Evolutionary conservation across 2,113 vertebrate genomes (phyloP).

Genomic region (Thryonomys swinderianus): DNA sequence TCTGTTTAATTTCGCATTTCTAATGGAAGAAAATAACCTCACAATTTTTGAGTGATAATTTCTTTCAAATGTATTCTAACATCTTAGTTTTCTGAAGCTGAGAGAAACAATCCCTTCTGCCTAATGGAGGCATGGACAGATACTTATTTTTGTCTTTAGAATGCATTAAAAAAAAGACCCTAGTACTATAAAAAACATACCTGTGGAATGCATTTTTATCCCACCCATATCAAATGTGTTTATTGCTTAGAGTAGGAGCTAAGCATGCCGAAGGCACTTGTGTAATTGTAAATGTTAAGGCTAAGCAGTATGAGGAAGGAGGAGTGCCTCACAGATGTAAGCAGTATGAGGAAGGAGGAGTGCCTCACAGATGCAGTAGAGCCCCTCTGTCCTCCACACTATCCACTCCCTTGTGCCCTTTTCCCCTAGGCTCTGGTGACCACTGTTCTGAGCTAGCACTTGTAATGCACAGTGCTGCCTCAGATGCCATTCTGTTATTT

Average conservation of each 20-base stretch:
- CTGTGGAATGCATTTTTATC: constrained; percentile 60
- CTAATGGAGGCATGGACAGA: constrained; percentile 33
- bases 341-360: background rate
- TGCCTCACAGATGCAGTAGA: background rate
- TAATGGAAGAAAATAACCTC: constrained; percentile 42
- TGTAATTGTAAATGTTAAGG: background rate
- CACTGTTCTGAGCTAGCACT: background rate
- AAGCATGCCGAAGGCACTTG: background rate
- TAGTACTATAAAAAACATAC: constrained; percentile 28
- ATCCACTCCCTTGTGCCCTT: background rate
- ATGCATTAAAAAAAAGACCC: background rate
- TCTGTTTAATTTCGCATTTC: constrained; percentile 44
- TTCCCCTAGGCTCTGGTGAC: background rate
- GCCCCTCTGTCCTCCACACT: background rate
- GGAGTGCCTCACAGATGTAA: background rate
- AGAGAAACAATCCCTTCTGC: constrained; percentile 43
- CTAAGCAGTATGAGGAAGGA: background rate
- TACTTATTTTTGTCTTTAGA: constrained; percentile 63
- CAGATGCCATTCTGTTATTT: background rate
- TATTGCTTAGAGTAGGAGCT: constrained; percentile 31
- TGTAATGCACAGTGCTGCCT: background rate
- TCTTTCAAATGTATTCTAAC: constrained; percentile 34
- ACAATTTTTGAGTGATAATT: constrained; percentile 7
- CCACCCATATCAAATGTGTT: constrained; percentile 26
- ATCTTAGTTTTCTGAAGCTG: constrained; percentile 51